Percentiles rank a stretch among this genome's conserved stretches.
phyloP scores from a whole-genome alignment of 2,888 invertebrate species.

The Rhorus exstirpatorius region DNA sequence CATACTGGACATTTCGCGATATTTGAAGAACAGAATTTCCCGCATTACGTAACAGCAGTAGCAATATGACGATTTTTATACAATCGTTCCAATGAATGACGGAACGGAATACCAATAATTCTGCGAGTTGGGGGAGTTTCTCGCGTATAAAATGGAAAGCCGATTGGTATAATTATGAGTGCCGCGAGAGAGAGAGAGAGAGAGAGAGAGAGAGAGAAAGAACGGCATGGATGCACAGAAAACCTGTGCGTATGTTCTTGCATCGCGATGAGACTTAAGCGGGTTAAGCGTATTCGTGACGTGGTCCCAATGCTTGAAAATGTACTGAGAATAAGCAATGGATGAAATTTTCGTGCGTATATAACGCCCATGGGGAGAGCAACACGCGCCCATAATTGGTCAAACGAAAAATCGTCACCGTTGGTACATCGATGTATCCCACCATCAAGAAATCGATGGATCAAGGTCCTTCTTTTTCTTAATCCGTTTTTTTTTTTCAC shows the following conservation, averaged over 20 bases:
- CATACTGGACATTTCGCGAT: neutral
- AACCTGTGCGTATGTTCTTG: conserved; percentile 44
- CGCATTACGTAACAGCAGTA: conserved; percentile 25
- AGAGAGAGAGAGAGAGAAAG: too few species aligned
- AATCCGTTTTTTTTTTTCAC: neutral
- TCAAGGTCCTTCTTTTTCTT: conserved; percentile 2
- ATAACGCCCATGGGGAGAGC: neutral
- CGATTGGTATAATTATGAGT: neutral
- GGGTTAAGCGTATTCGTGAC: conserved; percentile 78
- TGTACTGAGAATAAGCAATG: conserved; percentile 56
- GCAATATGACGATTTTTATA: neutral
- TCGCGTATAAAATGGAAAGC: conserved; percentile 63
- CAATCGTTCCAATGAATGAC: neutral
- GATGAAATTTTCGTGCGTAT: conserved; percentile 41
- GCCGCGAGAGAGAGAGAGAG: conserved; percentile 3
- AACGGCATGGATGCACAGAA: conserved; percentile 20
- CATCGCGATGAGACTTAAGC: conserved; percentile 73
- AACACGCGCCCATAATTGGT: neutral
- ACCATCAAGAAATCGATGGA: neutral
- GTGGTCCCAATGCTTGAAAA: conserved; percentile 55
- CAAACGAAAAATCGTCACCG: neutral
- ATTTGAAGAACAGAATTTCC: conserved; percentile 15
- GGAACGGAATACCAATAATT: conserved; percentile 53
- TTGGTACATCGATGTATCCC: neutral
- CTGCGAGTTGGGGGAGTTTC: conserved; percentile 33